Percentiles rank a stretch among this genome's conserved stretches.
These are phyloP conservation scores for Hecatera dysodea DNA, from an alignment of 2,888 invertebrate genomes.

Conservation along the genomic window DNA sequence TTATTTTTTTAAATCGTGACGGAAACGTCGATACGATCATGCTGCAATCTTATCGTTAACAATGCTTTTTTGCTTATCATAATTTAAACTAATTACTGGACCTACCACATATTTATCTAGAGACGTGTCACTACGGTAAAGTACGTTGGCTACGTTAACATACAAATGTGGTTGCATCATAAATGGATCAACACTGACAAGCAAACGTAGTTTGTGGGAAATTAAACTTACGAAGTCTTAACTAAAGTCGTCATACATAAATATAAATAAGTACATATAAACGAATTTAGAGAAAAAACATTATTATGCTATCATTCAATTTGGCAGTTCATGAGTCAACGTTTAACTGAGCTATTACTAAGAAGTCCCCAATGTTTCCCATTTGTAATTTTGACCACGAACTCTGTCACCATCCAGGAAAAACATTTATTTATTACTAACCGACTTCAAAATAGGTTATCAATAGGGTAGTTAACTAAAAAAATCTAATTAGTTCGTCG, in stretches of 20 bases:
- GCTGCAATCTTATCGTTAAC: slow-evolving; percentile 6
- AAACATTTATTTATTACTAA: background rate
- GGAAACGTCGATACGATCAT: slow-evolving; percentile 20
- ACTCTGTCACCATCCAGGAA: slow-evolving; percentile 6
- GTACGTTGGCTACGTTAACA: too few species aligned
- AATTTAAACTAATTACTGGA: background rate
- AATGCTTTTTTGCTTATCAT: background rate
- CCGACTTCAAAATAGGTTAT: too few species aligned
- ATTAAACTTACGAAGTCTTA: too few species aligned
- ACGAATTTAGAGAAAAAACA: too few species aligned
- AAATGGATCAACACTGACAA: too few species aligned
- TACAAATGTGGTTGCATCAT: too few species aligned
- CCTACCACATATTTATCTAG: background rate
- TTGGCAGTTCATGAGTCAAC: background rate
- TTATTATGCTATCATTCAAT: background rate
- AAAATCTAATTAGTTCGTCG: too few species aligned
- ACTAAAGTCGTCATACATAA: too few species aligned
- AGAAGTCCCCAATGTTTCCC: background rate
- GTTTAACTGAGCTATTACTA: background rate
- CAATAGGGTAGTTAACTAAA: too few species aligned
- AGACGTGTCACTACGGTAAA: too few species aligned
- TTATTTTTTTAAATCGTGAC: slow-evolving; percentile 28
- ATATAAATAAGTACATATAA: too few species aligned
- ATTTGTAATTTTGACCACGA: background rate
- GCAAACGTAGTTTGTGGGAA: too few species aligned